Base-by-base conservation (phyloP, 2,113 vertebrate species). In the Lophochroa leadbeateri region DNA sequence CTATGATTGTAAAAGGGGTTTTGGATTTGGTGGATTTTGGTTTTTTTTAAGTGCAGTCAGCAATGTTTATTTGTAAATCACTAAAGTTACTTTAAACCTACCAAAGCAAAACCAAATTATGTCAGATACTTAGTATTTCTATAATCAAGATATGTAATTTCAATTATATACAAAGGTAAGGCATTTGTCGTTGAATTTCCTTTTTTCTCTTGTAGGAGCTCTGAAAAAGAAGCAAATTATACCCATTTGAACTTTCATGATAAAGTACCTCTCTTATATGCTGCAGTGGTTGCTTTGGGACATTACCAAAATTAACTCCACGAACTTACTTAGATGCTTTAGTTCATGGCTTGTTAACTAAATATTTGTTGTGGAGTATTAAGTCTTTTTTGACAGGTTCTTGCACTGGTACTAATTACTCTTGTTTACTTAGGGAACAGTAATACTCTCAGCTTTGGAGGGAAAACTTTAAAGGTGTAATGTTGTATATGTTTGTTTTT, bases 401-500 rank as follows among this genome's bases (percentile, higher is more conserved):
- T 83, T 90, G 23, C 7, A 3, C 50, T 90, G 76, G 2, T 50
- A 50, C 52, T 80, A 27, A 53, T 53, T 63, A 17, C 1, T 44
- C 23, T 60, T 81, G 9, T 74, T 68, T 74, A 46, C 53, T 58
- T 67, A 17, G 3, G 47, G 3, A 52, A 9, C 7, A 61, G 27
- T 27, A 68, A 9, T 81, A 16, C 10, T 68, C 15, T 31, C 6
- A 31, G 27, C 18, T 74, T 69, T 80, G 28, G 28, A 35, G 19
- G 10, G 17, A 78, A 90, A 58, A 33, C 20, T 18, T 41, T 90
- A 80, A 89, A 41, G 9, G 3, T 57, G 15, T 4, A 90, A 72
- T 96, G 46, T 93, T 95, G 23, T 92, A 2, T 96, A 2, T 94
- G 91, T 96, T 96, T 55, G 93, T 91, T 18, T 17, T 44, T 44